Base-by-base conservation (phyloP, 2,113 vertebrate genomes). In the Thamnaconus septentrionalis region DNA sequence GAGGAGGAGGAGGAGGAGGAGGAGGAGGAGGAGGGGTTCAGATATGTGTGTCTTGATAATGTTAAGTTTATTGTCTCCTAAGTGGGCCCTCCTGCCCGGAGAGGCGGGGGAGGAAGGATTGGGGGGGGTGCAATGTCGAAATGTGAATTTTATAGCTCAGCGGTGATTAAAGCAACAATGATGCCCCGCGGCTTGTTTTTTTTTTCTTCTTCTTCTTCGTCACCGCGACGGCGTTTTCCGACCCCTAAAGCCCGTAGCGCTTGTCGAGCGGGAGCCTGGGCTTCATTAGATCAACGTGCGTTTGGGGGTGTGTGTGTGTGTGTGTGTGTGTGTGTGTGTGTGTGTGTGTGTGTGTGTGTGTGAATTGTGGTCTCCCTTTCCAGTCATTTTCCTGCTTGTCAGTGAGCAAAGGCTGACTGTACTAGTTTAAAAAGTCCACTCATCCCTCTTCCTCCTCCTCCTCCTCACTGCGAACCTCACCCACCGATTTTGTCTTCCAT, bases 391-490 rank as follows among this genome's bases (percentile, higher is more conserved):
- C 63, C 72, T 71, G 76, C 73, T 49, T 53, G 41, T 70, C 71
- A 72, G 71, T 82, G 79, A 78, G 84, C 72, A 69, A 78, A 83
- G 55, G 66, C 73, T 69, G 66, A 74, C 73, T 85, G 79, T 68
- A 80, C 76, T 59, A 75, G 78, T 78, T 31, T 79, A 64, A 47
- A 73, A 67, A 68, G 76, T 78, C 84, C 69, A 66, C 74, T 70
- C 70, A 73, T 31, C 18, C 18, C 18, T 31, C 18, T 31, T 69
- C 71, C 64, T 61, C 73, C 52, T 31, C 18, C 18, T 69, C 71
- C 64, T 61, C 73, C 52, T 71, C 67, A 71, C 56, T 5, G 10
- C 67, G 63, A 68, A 75, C 76, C 77, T 83, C 76, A 73, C 82
- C 80, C 77, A 71, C 77, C 66, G 75, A 31, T 59, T 81, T 51